Evolutionary conservation across 2,797 vertebrate genomes (phyloP), one percentile per base, ranked within the genome.

Genomic region (Spea hammondii): DNA sequence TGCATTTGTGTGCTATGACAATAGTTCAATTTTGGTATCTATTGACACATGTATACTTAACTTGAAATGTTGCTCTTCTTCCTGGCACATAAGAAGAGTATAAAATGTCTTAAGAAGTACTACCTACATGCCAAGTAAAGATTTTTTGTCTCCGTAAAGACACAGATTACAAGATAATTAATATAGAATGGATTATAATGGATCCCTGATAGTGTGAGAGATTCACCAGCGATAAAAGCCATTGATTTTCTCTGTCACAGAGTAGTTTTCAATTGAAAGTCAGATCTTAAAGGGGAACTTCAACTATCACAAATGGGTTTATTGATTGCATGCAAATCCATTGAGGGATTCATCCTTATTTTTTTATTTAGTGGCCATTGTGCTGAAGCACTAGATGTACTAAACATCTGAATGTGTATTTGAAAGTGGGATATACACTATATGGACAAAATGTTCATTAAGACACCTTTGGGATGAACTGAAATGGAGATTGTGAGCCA

Each of bases 61-160:
- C 72, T 82, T 78, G 79, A 83, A 87, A 83, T 74, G 67, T 74
- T 84, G 82, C 73, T 82, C 66, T 76, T 86, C 77, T 45, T 85
- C 45, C 59, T 67, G 57, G 82, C 59, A 84, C 74, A 82, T 32
- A 85, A 74, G 78, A 79, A 78, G 84, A 86, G 81, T 47, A 83
- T 78, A 85, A 86, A 84, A 83, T 82, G 83, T 87, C 86, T 88
- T 83, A 73, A 84, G 6, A 82, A 79, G 72, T 78, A 81, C n/a
- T 83, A 76, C 55, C 84, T 83, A 68, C 74, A 85, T 85, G 82
- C 10, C 85, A 84, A 85, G 84, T 83, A 69, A 67, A 82, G 81
- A 82, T 79, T 82, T 79, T 5, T 65, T 76, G 80, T 69, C 73
- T 76, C 48, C 3, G 6, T 53, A 69, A 69, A 69, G 13, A 69